Evolutionary conservation across 2,797 vertebrate species (phyloP).

Genomic region (Zenarchopterus dispar): DNA sequence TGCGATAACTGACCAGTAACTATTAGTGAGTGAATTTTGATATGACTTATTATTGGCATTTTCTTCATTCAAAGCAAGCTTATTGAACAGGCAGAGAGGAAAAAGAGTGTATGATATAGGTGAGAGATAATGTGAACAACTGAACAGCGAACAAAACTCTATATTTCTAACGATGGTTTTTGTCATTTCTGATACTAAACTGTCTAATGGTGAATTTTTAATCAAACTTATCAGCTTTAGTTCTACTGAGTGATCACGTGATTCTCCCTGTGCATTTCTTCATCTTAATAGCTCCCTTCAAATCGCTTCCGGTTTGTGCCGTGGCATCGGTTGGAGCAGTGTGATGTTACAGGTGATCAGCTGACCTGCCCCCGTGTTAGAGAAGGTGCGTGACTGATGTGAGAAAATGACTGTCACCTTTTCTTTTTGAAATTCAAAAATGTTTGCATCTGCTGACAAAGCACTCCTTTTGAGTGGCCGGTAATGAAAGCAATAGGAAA

Average conservation of each 20-base stretch:
- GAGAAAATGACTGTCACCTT: no score
- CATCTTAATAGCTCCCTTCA: constrained; percentile 86
- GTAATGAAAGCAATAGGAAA: no score
- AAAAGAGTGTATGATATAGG: no score
- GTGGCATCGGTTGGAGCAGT: constrained; percentile 88
- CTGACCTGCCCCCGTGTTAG: constrained; percentile 91
- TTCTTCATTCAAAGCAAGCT: neutral
- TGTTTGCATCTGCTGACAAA: no score
- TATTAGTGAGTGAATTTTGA: constrained; percentile 8
- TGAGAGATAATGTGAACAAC: no score
- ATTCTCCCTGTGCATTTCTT: neutral
- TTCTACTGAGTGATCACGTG: neutral
- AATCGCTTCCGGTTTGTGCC: constrained; percentile 86
- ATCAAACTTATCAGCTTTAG: neutral
- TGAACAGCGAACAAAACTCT: neutral
- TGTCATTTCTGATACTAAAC: neutral
- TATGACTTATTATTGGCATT: constrained; percentile 12
- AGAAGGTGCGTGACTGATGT: constrained; percentile 83
- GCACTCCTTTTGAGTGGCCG: no score
- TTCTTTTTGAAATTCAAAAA: no score
- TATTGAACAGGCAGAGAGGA: no score
- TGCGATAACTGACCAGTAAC: constrained; percentile 1
- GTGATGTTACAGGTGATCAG: constrained; percentile 88
- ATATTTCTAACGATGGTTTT: neutral
- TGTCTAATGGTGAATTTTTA: neutral